phyloP scores from a whole-genome alignment of 2,888 invertebrate species.

The Acleris literana region DNA sequence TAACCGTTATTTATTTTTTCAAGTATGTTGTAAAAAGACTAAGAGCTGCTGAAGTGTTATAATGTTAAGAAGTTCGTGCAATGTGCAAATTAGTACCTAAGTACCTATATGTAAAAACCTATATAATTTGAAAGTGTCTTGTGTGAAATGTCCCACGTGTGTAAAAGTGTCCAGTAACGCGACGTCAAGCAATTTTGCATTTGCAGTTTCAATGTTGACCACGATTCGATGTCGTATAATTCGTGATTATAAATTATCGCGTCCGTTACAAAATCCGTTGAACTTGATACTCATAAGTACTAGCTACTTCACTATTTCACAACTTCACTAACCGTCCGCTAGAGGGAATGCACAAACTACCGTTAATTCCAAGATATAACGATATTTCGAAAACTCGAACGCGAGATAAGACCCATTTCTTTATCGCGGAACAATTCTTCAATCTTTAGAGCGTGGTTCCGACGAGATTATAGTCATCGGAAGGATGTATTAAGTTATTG shows the following conservation, averaged over 20 bases:
- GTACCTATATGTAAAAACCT: no score
- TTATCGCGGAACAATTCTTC: constrained; percentile 30
- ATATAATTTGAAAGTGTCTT: neutral
- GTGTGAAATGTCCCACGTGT: constrained; percentile 21
- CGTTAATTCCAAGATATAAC: constrained; percentile 54
- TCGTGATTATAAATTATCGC: no score
- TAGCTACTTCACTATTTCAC: no score
- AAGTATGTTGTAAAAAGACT: no score
- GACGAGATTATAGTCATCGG: constrained; percentile 6
- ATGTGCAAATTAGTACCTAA: no score
- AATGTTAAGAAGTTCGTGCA: no score
- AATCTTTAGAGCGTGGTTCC: constrained; percentile 33
- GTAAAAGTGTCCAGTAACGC: constrained; percentile 4
- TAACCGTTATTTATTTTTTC: no score
- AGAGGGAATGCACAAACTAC: constrained; percentile 53
- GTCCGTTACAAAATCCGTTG: no score
- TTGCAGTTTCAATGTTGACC: constrained; percentile 6
- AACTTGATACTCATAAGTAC: no score
- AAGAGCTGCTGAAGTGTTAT: no score
- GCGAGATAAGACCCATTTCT: constrained; percentile 25
- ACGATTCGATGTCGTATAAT: neutral
- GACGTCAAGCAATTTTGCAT: constrained; percentile 19
- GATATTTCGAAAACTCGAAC: constrained; percentile 46
- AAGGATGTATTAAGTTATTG: constrained; percentile 6
- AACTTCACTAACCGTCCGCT: constrained; percentile 41